Evolutionary conservation across 2,797 vertebrate genomes (phyloP), one percentile per base, ranked within the genome.

Genomic region (Poecilia picta): DNA sequence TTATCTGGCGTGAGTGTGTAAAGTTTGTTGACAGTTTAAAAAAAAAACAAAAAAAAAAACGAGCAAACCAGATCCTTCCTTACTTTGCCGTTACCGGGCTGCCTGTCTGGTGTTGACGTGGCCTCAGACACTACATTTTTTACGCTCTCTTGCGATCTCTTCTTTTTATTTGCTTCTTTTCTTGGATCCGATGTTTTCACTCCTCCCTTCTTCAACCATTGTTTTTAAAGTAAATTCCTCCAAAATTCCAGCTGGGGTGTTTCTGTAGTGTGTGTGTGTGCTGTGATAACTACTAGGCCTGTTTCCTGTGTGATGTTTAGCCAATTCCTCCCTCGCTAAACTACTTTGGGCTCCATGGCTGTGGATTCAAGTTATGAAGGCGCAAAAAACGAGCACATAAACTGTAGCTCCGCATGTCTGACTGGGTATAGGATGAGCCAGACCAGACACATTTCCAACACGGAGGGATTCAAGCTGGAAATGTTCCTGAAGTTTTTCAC

Each of bases 31-130:
- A 11, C 59, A 43, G 6, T 11, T 55, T 66, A 83, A 49, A 70
- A 18, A 70, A 43, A 5, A 47, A 39, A 3, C 2, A 18, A 41
- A 31, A 70, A 23, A 23, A 51, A 51, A 23, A 7, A 23, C 23
- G 20, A 51, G 49, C 71, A 57, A 62, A 72, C 55, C 39, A 47
- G 78, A 84, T 73, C 80, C 59, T 51, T 66, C 76, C 81, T 71
- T 20, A 11, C 89, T 81, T 80, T 64, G 72, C 18, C 76, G 83
- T 88, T 92, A 87, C 80, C 59, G 3, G 76, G 71, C 81, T 73
- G 66, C 83, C 85, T 80, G 84, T 93, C 84, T 82, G 78, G 82
- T 91, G 93, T 92, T 93, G 94, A 96, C 95, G 95, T 96, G 96
- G 96, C 96, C 94, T 88, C 88, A 86, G 85, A 88, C 85, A 81